phyloP scores from a whole-genome alignment of 2,797 vertebrate species.

The Hippocampus kuda region DNA sequence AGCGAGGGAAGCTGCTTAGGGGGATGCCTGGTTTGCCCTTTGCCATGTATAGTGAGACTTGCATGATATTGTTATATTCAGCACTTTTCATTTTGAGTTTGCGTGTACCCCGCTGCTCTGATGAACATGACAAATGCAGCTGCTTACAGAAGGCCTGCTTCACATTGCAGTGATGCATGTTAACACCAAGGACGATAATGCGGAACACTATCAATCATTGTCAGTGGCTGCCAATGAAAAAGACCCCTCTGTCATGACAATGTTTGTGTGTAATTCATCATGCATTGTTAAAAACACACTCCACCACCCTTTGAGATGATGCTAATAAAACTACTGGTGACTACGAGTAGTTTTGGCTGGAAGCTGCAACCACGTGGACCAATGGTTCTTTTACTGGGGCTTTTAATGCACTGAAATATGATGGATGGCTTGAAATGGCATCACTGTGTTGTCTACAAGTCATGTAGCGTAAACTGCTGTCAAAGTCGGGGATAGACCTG shows the following conservation, averaged over 20 bases:
- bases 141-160: constrained; percentile 38
- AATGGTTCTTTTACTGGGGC: not conserved
- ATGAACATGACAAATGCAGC: constrained; percentile 48
- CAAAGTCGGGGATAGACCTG: constrained; percentile 9
- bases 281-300: not conserved
- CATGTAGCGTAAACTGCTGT: constrained; percentile 27
- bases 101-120: no score
- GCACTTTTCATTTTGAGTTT: not conserved
- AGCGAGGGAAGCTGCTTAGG: not conserved
- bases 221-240: constrained; percentile 2
- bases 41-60: constrained; percentile 23
- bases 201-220: not conserved
- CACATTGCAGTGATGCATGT: constrained; percentile 18
- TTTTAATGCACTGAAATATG: not conserved
- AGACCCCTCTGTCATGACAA: not conserved
- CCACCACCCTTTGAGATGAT: not conserved
- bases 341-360: not conserved
- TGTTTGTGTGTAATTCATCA: not conserved
- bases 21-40: constrained; percentile 5
- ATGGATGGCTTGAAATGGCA: not conserved
- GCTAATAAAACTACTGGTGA: not conserved
- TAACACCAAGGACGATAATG: constrained; percentile 14
- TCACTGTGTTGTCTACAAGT: not conserved
- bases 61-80: not conserved
- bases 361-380: not conserved